Conservation (phyloP, 92 coral and sea anemone genomes). For the Heteractis magnifica region DNA sequence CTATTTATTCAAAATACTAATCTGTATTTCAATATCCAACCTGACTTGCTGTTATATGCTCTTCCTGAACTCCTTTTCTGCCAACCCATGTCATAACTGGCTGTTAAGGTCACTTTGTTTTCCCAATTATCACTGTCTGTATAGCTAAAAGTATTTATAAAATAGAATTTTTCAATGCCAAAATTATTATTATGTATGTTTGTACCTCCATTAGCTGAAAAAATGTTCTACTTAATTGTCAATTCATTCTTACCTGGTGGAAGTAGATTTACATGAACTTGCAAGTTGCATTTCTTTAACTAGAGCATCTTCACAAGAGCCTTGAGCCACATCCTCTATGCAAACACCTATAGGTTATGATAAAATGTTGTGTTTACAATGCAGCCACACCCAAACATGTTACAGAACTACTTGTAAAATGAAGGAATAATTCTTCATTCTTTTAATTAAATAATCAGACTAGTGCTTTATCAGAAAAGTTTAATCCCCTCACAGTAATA, state of each 20-base stretch:
- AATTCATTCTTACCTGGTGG: not conserved
- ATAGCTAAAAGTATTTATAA: slow-evolving; percentile 2
- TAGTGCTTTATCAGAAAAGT: no score
- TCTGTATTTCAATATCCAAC: not conserved
- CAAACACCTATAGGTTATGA: not conserved
- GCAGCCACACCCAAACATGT: not conserved
- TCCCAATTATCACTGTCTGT: slow-evolving; percentile 1
- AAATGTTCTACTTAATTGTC: not conserved
- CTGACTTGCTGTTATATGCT: slow-evolving; percentile 17
- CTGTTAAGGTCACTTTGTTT: slow-evolving; percentile 13
- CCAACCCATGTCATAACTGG: slow-evolving; percentile 37
- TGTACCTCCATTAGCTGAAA: not conserved
- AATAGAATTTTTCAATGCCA: not conserved
- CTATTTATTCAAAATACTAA: no score
- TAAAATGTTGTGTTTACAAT: not conserved
- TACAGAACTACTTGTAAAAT: not conserved
- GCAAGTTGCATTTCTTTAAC: slow-evolving; percentile 4
- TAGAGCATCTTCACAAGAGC: not conserved
- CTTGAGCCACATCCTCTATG: slow-evolving; percentile 1
- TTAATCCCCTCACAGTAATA: no score
- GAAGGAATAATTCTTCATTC: no score
- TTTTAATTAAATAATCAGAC: no score
- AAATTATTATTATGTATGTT: not conserved
- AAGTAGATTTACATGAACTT: slow-evolving; percentile 3
- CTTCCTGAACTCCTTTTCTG: slow-evolving; percentile 15